Percentiles rank a stretch among this genome's conserved stretches.
Evolutionary conservation across 2,888 invertebrate species (phyloP).

Genomic region (Embidobia sp.): DNA sequence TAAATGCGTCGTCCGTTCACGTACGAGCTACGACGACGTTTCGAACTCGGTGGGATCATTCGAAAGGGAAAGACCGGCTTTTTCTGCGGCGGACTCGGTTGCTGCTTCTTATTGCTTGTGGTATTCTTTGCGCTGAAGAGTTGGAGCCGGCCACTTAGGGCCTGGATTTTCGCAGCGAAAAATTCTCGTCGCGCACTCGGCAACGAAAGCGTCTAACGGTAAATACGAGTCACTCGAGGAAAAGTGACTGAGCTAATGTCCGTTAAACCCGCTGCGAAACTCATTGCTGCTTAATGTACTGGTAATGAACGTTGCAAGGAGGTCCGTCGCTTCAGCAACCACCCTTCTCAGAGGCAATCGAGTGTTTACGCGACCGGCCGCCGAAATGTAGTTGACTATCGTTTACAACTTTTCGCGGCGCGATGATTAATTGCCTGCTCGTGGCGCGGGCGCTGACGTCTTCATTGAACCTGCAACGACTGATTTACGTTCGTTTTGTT

Average conservation of each 20-base stretch:
- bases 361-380: slow-evolving; percentile 4
- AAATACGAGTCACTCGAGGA: slow-evolving; percentile 56
- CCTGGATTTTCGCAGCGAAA: slow-evolving; percentile 53
- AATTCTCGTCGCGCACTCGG: slow-evolving; percentile 55
- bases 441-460: slow-evolving; percentile 33
- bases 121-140: slow-evolving; percentile 22
- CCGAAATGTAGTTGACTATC: slow-evolving; percentile 35
- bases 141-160: slow-evolving; percentile 48
- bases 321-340: slow-evolving; percentile 28
- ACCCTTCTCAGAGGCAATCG: neutral
- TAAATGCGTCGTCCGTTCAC: slow-evolving; percentile 25
- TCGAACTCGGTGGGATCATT: slow-evolving; percentile 9
- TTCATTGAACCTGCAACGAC: slow-evolving; percentile 25
- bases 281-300: slow-evolving; percentile 49
- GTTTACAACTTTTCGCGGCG: slow-evolving; percentile 22
- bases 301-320: slow-evolving; percentile 55
- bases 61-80: slow-evolving; percentile 26
- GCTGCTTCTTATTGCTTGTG: slow-evolving; percentile 42
- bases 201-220: slow-evolving; percentile 52
- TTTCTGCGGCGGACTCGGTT: slow-evolving; percentile 11
- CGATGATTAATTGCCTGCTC: slow-evolving; percentile 37
- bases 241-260: slow-evolving; percentile 60
- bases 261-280: slow-evolving; percentile 55
- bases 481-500: neutral
- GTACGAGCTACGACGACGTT: slow-evolving; percentile 3